Conservation (phyloP, 2,797 vertebrate species). For the Centroberyx gerrardi region DNA sequence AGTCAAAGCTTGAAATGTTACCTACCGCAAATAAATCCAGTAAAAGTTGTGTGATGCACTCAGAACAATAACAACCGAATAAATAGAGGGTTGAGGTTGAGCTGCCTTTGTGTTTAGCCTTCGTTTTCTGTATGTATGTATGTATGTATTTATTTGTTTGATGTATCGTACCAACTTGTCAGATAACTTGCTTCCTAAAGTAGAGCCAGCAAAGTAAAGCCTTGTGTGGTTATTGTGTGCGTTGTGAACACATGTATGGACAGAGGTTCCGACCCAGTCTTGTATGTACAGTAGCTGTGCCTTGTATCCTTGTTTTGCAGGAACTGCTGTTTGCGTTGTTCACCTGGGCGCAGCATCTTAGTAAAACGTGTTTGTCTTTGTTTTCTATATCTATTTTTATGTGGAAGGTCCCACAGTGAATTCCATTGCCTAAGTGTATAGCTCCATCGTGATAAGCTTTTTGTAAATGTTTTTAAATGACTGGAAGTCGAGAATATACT, state of each 20-base stretch:
- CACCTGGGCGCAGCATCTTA: conserved; percentile 84
- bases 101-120: conserved; percentile 73
- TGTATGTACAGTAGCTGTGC: conserved; percentile 90
- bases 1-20: conserved; percentile 89
- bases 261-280: conserved; percentile 90
- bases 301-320: conserved; percentile 91
- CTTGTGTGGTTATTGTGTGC: conserved; percentile 88
- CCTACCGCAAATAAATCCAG: conserved; percentile 85
- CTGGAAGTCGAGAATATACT: conserved; percentile 93
- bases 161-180: conserved; percentile 92
- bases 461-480: conserved; percentile 92
- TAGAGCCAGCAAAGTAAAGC: conserved; percentile 73
- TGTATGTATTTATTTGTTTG: conserved; percentile 89
- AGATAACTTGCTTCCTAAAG: conserved; percentile 84
- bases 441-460: conserved; percentile 91
- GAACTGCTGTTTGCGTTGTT: conserved; percentile 90
- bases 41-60: conserved; percentile 93
- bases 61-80: conserved; percentile 74
- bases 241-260: conserved; percentile 93
- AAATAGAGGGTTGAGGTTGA: conserved; percentile 66
- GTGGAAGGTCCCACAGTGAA: conserved; percentile 89
- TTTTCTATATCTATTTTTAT: conserved; percentile 77
- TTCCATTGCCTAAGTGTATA: conserved; percentile 89
- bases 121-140: conserved; percentile 82
- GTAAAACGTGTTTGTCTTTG: conserved; percentile 86